Conservation (phyloP, 2,797 vertebrate genomes). For the Protosalanx chinensis region DNA sequence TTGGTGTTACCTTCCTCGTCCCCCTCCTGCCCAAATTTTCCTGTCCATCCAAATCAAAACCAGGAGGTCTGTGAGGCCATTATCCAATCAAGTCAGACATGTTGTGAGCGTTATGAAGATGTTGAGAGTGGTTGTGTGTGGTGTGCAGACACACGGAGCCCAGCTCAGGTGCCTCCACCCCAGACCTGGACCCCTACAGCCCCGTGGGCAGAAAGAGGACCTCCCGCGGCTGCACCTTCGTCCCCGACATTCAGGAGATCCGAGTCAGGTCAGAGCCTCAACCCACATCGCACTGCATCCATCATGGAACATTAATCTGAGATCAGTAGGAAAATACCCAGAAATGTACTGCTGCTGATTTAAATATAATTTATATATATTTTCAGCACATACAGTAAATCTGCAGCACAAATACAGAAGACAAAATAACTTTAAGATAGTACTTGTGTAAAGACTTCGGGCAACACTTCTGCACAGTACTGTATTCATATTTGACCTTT, state of each 20-base stretch:
- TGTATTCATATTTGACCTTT: neutral
- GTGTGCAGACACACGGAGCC: conserved; percentile 78
- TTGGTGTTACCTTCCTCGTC: conserved; percentile 20
- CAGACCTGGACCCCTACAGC: conserved; percentile 82
- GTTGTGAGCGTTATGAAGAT: neutral
- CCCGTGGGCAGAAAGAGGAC: conserved; percentile 84
- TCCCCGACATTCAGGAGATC: conserved; percentile 96
- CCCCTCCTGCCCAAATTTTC: neutral
- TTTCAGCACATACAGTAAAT: no score
- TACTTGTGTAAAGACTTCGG: no score
- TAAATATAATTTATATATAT: no score
- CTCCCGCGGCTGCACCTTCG: conserved; percentile 79
- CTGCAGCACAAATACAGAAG: no score
- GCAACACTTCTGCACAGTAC: neutral
- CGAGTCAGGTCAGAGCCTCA: conserved; percentile 84
- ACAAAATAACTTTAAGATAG: no score
- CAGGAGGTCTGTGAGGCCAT: neutral
- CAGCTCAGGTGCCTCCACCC: conserved; percentile 83
- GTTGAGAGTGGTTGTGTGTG: conserved; percentile 12
- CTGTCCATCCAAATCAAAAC: no score
- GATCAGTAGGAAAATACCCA: no score
- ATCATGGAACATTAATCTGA: no score
- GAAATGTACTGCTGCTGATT: no score
- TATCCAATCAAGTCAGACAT: neutral
- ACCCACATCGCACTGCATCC: no score